Conservation (phyloP, 1,140 invertebrate genomes). For the Sminthurinus signatus region DNA sequence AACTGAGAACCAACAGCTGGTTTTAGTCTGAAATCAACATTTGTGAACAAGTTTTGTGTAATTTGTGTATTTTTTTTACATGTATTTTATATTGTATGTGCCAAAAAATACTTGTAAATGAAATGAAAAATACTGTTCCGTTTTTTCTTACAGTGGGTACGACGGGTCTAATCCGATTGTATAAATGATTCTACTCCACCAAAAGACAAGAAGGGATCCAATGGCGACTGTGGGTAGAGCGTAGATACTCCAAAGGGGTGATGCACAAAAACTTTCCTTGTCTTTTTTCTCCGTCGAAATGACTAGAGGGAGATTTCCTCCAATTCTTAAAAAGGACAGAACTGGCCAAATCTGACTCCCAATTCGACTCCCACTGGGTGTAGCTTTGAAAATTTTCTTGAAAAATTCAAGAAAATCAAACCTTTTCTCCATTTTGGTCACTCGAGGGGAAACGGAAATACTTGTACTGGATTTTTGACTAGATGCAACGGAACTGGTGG, state of each 20-base stretch:
- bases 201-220: background rate
- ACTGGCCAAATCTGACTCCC: constrained; percentile 7
- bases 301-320: background rate
- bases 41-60: too few species aligned
- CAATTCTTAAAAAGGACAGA: background rate
- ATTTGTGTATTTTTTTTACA: too few species aligned
- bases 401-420: background rate
- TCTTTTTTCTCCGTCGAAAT: background rate
- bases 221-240: background rate
- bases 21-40: background rate
- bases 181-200: background rate
- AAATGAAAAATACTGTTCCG: too few species aligned
- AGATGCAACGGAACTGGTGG: background rate
- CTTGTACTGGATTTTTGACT: background rate
- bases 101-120: too few species aligned
- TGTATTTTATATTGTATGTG: too few species aligned
- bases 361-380: background rate
- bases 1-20: background rate
- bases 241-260: background rate
- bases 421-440: background rate
- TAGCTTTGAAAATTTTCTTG: background rate
- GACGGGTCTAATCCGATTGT: background rate
- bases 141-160: too few species aligned
- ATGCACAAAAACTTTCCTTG: background rate
- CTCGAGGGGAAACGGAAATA: background rate